Evolutionary conservation across 2,113 vertebrate genomes (phyloP).

Genomic region (Ovis canadensis): DNA sequence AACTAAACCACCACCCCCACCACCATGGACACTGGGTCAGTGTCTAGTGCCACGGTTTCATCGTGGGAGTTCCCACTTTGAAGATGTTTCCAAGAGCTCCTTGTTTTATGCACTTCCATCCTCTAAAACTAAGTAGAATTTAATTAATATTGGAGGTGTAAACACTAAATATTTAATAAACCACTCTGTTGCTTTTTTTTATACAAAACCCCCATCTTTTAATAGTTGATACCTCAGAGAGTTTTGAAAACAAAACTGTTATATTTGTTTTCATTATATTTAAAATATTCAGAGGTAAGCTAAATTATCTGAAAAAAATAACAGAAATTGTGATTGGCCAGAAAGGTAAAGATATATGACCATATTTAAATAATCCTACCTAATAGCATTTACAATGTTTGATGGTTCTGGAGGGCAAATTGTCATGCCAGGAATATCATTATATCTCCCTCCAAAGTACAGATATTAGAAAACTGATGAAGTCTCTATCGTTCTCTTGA

Average conservation of each 20-base stretch:
- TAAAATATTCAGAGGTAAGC: background rate
- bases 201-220: background rate
- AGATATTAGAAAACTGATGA: slow-evolving; percentile 30
- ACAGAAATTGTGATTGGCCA: slow-evolving; percentile 21
- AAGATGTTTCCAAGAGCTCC: background rate
- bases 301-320: background rate
- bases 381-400: slow-evolving; percentile 4
- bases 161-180: background rate
- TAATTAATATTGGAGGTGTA: background rate
- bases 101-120: background rate
- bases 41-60: background rate
- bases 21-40: background rate
- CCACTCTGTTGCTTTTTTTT: background rate
- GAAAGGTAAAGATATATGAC: background rate
- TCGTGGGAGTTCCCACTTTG: background rate
- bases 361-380: background rate
- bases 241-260: background rate
- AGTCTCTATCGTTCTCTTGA: background rate
- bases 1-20: background rate
- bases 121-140: background rate
- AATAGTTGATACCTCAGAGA: background rate
- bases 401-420: background rate
- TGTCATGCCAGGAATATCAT: background rate
- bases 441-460: background rate
- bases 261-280: background rate